Conservation (phyloP, 2,113 vertebrate species). For the Drymodes brunneopygia region DNA sequence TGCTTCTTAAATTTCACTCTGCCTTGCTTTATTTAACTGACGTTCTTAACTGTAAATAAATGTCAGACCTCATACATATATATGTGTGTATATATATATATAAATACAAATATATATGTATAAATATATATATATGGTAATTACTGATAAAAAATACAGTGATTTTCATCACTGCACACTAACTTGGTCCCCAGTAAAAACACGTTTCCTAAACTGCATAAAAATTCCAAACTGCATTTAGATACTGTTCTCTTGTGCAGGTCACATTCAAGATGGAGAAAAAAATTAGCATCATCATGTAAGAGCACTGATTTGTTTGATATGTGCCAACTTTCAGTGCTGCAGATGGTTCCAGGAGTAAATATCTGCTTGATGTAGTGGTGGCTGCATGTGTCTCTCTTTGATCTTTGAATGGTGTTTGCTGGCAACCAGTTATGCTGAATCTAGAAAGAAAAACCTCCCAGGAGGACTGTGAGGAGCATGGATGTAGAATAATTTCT, state of each 20-base stretch:
- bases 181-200: background rate
- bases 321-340: background rate
- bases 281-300: background rate
- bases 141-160: background rate
- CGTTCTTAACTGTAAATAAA: background rate
- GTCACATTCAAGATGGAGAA: background rate
- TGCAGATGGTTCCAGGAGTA: background rate
- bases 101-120: background rate
- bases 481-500: background rate
- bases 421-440: background rate
- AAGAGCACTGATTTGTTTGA: background rate
- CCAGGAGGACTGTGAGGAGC: background rate
- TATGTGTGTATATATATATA: no score
- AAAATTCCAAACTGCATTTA: background rate
- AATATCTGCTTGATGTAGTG: background rate
- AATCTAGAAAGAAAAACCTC: background rate
- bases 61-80: background rate
- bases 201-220: background rate
- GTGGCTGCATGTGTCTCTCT: background rate
- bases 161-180: background rate
- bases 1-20: background rate
- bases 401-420: background rate
- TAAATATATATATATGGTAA: background rate
- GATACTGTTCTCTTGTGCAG: background rate
- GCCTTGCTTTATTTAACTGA: background rate